A percentile compares a stretch with the other conserved stretches of the same genome.
Conservation (phyloP, 2,888 invertebrate species). For the Girardia tigrina region DNA sequence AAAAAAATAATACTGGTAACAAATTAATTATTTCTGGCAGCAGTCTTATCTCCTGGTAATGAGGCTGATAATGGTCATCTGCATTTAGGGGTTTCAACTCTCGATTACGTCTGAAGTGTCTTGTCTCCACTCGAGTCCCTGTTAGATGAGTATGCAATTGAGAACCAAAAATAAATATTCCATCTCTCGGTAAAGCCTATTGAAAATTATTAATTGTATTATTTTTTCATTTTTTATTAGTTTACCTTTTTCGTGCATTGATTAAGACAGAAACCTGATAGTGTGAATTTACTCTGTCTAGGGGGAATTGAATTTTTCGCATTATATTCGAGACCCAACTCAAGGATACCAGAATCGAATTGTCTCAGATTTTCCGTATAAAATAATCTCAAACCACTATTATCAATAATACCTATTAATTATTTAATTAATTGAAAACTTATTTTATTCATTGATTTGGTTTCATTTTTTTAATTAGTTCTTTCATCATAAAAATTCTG, state of each 20-base stretch:
- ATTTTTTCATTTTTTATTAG: too few relatives aligned
- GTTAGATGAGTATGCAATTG: constrained; percentile 91
- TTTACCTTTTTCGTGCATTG: constrained; percentile 77
- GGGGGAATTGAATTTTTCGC: constrained; percentile 97
- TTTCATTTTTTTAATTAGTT: too few relatives aligned
- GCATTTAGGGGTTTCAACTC: constrained; percentile 69
- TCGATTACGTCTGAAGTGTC: constrained; percentile 66
- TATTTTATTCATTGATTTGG: too few relatives aligned
- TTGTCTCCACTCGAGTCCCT: constrained; percentile 68
- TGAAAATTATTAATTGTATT: too few relatives aligned
- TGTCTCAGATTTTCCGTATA: constrained; percentile 63
- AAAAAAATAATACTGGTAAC: constrained; percentile 64
- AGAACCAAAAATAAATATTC: constrained; percentile 80
- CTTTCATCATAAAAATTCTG: too few relatives aligned
- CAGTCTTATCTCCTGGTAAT: constrained; percentile 87
- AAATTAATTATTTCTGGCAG: constrained; percentile 66
- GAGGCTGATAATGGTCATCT: constrained; percentile 87
- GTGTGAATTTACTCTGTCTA: constrained; percentile 60
- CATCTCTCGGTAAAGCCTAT: constrained; percentile 59
- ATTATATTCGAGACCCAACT: constrained; percentile 84
- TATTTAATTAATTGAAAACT: too few relatives aligned
- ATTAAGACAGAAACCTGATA: constrained; percentile 76
- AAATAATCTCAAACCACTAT: constrained; percentile 71
- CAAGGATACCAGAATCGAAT: constrained; percentile 85
- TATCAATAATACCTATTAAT: constrained; percentile 64